phyloP scores from a whole-genome alignment of 2,113 vertebrate genomes.

The Okapia johnstoni region DNA sequence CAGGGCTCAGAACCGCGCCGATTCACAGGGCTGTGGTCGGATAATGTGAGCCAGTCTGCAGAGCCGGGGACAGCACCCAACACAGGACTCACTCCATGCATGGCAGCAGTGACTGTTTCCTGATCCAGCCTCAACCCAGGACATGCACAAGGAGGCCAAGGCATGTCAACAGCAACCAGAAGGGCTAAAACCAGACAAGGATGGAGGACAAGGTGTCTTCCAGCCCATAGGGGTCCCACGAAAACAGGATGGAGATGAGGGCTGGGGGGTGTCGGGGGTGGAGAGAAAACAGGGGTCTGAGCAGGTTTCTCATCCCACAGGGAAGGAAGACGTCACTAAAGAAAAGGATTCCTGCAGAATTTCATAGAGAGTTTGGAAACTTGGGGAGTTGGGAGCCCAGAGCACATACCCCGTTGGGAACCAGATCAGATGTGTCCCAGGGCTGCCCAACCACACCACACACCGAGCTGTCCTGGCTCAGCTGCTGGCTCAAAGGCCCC shows the following conservation, averaged over 20 bases:
- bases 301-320: neutral
- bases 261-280: fast-evolving
- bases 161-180: neutral
- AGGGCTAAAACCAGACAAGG: neutral
- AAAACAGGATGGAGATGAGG: neutral
- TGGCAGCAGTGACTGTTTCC: neutral
- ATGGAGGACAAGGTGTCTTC: neutral
- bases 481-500: neutral
- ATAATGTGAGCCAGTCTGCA: neutral
- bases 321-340: neutral
- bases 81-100: fast-evolving
- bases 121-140: neutral
- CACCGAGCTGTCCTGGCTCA: neutral
- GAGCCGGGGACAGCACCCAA: neutral
- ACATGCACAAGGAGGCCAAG: neutral
- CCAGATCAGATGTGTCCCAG: neutral
- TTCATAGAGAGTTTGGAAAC: neutral
- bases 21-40: neutral
- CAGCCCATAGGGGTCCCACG: neutral
- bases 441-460: neutral
- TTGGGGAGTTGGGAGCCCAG: neutral
- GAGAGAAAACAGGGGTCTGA: neutral
- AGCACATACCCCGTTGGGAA: neutral
- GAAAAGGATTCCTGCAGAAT: neutral
- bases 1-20: no score